Conservation (phyloP, 2,113 vertebrate species). For the Oostethus manadensis region DNA sequence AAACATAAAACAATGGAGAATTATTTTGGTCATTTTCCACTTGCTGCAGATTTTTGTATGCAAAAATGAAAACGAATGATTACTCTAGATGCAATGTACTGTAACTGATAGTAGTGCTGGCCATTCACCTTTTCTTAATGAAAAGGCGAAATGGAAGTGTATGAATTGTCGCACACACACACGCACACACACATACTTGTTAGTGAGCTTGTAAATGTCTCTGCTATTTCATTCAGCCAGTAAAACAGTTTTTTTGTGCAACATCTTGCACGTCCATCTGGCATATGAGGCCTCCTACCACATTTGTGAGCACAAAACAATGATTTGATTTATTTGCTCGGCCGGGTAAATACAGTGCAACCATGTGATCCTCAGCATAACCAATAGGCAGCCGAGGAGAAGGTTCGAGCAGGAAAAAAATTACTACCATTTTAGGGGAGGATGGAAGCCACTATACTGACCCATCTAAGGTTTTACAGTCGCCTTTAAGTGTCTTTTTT, state of each 20-base stretch:
- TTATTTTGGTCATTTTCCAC: too few species aligned
- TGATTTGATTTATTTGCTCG: constrained; percentile 51
- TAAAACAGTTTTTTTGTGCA: constrained; percentile 7
- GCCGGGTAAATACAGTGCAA: constrained; percentile 54
- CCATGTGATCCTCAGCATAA: constrained; percentile 54
- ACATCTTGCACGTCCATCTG: constrained; percentile 18
- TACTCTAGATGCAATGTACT: too few species aligned
- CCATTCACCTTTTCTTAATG: constrained; percentile 1
- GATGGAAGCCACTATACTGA: constrained; percentile 64
- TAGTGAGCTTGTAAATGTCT: constrained; percentile 37
- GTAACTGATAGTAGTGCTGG: neutral
- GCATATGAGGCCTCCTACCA: constrained; percentile 28
- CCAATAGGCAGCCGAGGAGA: constrained; percentile 61
- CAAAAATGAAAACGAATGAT: too few species aligned
- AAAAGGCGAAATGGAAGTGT: too few species aligned
- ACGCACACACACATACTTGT: constrained; percentile 19
- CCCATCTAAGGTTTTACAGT: constrained; percentile 68
- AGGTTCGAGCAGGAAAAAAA: constrained; percentile 59
- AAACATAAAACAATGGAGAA: too few species aligned
- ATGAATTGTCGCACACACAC: neutral
- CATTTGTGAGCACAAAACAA: constrained; percentile 57
- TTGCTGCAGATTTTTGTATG: too few species aligned
- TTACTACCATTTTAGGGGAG: constrained; percentile 68
- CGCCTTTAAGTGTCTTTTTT: constrained; percentile 65
- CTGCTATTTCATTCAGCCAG: constrained; percentile 13